These are phyloP conservation scores for Emys orbicularis DNA, from an alignment of 2,797 vertebrate species.

Conservation along the genomic window DNA sequence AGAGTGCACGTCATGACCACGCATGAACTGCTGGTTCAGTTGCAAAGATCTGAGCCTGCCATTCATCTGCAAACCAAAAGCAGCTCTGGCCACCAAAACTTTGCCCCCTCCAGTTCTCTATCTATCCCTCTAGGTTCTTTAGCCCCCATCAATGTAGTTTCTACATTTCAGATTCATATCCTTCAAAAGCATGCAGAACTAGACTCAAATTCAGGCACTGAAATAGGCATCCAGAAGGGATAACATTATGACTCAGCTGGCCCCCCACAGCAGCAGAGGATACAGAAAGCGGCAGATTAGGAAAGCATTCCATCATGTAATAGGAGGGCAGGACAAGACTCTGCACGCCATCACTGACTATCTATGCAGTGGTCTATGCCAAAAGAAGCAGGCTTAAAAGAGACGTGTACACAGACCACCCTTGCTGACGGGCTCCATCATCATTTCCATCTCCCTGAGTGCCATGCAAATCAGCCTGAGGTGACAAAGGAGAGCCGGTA, in stretches of 20 bases:
- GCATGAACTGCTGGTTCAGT: neutral
- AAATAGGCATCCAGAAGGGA: neutral
- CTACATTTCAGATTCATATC: neutral
- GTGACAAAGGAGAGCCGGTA: rapidly evolving
- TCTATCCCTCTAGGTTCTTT: neutral
- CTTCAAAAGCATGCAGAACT: neutral
- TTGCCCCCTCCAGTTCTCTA: neutral
- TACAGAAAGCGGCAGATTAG: neutral
- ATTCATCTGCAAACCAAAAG: too few relatives aligned
- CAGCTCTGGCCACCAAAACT: too few relatives aligned
- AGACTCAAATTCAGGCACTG: neutral
- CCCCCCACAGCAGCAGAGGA: neutral
- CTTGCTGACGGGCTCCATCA: neutral
- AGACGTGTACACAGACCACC: neutral
- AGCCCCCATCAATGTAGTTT: neutral
- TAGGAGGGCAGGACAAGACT: neutral
- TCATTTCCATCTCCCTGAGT: rapidly evolving
- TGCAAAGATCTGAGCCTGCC: neutral
- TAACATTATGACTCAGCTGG: neutral
- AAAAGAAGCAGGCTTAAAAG: rapidly evolving
- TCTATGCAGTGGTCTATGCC: neutral
- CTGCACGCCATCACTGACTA: neutral
- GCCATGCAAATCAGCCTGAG: neutral
- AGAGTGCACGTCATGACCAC: neutral
- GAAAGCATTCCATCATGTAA: too few relatives aligned